These are phyloP conservation scores for Sycophila texana DNA, from an alignment of 2,888 invertebrate species.

Conservation along the genomic window DNA sequence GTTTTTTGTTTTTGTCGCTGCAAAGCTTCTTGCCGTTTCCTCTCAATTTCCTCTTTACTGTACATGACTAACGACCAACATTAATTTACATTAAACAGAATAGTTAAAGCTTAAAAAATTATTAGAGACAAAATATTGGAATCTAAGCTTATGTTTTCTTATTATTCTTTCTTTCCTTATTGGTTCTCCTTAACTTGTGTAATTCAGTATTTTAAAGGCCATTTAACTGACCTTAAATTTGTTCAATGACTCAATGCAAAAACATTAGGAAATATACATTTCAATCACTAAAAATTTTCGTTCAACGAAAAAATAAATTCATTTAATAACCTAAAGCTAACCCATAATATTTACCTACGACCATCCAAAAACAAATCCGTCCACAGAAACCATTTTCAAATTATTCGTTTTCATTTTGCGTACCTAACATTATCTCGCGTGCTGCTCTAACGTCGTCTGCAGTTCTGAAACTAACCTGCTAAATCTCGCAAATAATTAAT, in stretches of 20 bases:
- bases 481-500: background rate
- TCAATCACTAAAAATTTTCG: background rate
- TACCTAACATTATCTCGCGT: background rate
- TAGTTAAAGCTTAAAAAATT: background rate
- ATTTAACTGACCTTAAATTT: background rate
- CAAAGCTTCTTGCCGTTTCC: constrained; percentile 78
- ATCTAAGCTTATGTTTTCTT: no score
- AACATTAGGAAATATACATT: background rate
- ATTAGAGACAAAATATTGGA: background rate
- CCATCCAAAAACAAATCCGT: background rate
- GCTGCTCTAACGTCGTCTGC: background rate
- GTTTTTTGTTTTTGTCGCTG: constrained; percentile 59
- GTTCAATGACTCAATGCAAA: background rate
- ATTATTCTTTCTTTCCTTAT: background rate
- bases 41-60: constrained; percentile 78
- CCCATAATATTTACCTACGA: background rate
- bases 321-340: constrained; percentile 7
- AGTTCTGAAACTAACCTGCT: background rate
- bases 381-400: background rate
- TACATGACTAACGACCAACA: constrained; percentile 53
- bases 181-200: no score
- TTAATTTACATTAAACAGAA: background rate
- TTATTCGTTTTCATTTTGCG: background rate
- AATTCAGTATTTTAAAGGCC: background rate
- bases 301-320: constrained; percentile 12